Evolutionary conservation across 2,113 vertebrate species (phyloP).

Genomic region (Callithrix jacchus): DNA sequence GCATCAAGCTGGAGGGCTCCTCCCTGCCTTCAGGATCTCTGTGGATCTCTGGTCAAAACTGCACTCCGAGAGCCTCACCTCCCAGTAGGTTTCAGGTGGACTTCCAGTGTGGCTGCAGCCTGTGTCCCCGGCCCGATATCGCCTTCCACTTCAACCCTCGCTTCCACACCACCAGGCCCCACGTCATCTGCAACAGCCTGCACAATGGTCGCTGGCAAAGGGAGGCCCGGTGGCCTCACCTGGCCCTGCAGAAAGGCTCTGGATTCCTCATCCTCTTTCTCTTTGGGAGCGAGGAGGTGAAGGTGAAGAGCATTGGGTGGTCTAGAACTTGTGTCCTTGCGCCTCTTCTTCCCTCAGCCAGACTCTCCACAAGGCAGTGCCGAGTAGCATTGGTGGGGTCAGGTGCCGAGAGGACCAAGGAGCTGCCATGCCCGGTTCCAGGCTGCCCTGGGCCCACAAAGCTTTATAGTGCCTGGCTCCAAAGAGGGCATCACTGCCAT

Average conservation of each 20-base stretch:
- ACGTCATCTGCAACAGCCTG: constrained; percentile 88
- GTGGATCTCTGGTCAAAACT: not conserved
- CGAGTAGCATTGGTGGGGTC: not conserved
- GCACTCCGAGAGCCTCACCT: too few species aligned
- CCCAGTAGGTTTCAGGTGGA: constrained; percentile 90
- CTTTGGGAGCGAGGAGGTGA: constrained; percentile 84
- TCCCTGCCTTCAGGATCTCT: not conserved
- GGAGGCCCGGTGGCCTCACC: constrained; percentile 84
- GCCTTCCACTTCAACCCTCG: constrained; percentile 92
- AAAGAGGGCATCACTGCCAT: accelerated
- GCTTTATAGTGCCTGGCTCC: too few species aligned
- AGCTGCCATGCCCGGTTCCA: not conserved
- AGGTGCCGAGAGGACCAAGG: not conserved
- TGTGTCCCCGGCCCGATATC: constrained; percentile 87
- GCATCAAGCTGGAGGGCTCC: not conserved
- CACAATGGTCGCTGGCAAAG: constrained; percentile 83
- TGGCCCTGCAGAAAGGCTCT: constrained; percentile 80
- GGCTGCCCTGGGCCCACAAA: not conserved
- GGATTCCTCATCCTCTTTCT: constrained; percentile 88
- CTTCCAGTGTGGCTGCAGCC: constrained; percentile 88
- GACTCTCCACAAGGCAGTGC: too few species aligned
- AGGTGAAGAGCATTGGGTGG: constrained; percentile 78
- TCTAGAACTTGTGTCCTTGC: not conserved
- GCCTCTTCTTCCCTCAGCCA: not conserved
- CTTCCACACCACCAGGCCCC: constrained; percentile 80